Evolutionary conservation across 2,113 vertebrate species (phyloP).

Genomic region (Pimephales promelas): DNA sequence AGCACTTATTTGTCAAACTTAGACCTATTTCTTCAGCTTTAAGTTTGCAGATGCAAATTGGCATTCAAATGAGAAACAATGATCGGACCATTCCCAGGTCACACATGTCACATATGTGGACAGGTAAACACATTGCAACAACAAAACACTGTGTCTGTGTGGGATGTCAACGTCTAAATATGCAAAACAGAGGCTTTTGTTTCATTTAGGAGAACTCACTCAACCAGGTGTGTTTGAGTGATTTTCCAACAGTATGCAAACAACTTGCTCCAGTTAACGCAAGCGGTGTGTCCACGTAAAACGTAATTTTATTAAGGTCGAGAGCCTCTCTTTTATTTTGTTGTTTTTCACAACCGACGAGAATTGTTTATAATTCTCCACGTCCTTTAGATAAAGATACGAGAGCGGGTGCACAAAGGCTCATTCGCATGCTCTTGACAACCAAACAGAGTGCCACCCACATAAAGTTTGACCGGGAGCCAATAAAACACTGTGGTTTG

Average conservation of each 20-base stretch:
- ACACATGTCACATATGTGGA: background rate
- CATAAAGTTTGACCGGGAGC: constrained; percentile 42
- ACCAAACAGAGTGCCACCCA: constrained; percentile 42
- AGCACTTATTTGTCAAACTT: constrained; percentile 6
- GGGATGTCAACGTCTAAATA: constrained; percentile 36
- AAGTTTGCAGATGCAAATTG: background rate
- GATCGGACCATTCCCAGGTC: background rate
- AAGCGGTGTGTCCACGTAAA: constrained; percentile 16
- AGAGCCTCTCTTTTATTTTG: constrained; percentile 29
- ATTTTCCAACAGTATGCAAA: constrained; percentile 55
- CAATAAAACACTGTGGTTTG: constrained; percentile 48
- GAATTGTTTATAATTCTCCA: constrained; percentile 4
- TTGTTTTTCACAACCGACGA: background rate
- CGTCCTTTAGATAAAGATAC: constrained; percentile 24
- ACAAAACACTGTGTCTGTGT: constrained; percentile 8
- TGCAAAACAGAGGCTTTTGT: constrained; percentile 51
- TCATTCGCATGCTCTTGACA: constrained; percentile 24
- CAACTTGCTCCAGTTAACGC: constrained; percentile 22
- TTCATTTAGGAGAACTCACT: constrained; percentile 36
- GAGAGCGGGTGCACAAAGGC: background rate
- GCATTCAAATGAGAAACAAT: background rate
- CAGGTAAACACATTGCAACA: constrained; percentile 6
- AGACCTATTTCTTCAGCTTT: background rate
- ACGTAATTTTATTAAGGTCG: constrained; percentile 26
- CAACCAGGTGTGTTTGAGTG: constrained; percentile 50